Evolutionary conservation across 1,140 invertebrate genomes (phyloP), one percentile per base, ranked within the genome.

Genomic region (Phortica variegata): DNA sequence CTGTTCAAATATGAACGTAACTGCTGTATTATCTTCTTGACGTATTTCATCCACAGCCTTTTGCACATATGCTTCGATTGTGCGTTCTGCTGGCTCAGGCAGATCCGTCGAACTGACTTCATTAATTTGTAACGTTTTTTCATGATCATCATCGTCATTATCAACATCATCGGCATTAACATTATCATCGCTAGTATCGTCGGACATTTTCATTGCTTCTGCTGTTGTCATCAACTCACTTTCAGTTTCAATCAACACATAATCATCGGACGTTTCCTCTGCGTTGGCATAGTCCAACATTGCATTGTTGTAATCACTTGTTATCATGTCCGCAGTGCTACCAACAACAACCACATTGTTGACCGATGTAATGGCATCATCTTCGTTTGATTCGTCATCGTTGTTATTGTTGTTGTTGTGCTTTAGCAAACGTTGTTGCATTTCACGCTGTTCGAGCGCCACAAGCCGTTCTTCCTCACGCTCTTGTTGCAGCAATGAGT

Each of bases 381-480:
- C n/a, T n/a, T n/a, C n/a, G n/a, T n/a, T n/a, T n/a, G n/a, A n/a
- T n/a, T n/a, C n/a, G n/a, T n/a, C n/a, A n/a, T n/a, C n/a, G n/a
- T n/a, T 47, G 31, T 23, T 45, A 32, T 7, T 49, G 60, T 6
- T 48, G 42, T 8, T 50, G 47, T 16, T 48, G 52, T 47, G 43
- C 23, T 54, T 40, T 23, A 43, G 42, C 15, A 37, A 2, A 18
- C n/a, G 19, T 33, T 39, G 29, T 34, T 42, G 39, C 17, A 54
- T 50, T 7, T 54, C 54, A 18, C 58, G 48, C 10, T 56, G 58
- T 29, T 71, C 68, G 32, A 65, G 36, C 3, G 65, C 70, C 43
- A 73, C 62, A 43, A 68, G 70, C 23, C 68, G 62, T 29, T 73
- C 70, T 38, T 70, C 70, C n/a, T 58, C 70, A 0, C 69, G 56